Evolutionary conservation across 2,113 vertebrate genomes (phyloP).

Genomic region (Prunella fulvescens): DNA sequence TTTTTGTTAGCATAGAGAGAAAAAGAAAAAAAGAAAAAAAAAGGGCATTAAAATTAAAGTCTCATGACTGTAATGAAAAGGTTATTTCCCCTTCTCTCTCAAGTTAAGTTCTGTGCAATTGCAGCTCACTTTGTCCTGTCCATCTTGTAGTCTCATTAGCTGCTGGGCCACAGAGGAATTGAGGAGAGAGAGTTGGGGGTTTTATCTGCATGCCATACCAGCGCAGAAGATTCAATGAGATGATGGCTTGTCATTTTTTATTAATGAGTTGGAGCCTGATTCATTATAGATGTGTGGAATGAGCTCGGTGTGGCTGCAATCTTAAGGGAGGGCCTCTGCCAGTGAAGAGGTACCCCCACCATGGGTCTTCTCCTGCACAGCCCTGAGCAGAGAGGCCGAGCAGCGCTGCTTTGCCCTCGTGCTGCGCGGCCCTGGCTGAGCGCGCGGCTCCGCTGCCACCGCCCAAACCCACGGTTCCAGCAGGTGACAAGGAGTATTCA

Average conservation of each 20-base stretch:
- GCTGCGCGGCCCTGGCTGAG: neutral
- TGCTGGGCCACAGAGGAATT: slow-evolving; percentile 52
- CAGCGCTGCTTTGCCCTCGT: neutral
- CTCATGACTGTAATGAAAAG: slow-evolving; percentile 40
- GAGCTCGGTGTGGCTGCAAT: slow-evolving; percentile 35
- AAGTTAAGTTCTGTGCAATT: slow-evolving; percentile 25
- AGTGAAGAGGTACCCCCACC: neutral
- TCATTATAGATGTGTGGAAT: slow-evolving; percentile 77
- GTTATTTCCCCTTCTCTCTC: slow-evolving; percentile 44
- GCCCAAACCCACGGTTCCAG: rapidly evolving
- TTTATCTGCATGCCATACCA: slow-evolving; percentile 59
- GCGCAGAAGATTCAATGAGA: slow-evolving; percentile 64
- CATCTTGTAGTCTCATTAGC: slow-evolving; percentile 67
- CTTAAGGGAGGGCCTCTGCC: neutral
- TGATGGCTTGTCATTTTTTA: slow-evolving; percentile 78
- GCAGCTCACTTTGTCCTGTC: slow-evolving; percentile 38
- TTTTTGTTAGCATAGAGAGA: slow-evolving; percentile 27
- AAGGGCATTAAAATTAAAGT: slow-evolving; percentile 44
- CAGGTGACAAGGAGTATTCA: neutral
- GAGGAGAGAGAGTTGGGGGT: slow-evolving; percentile 29
- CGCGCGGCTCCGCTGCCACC: rapidly evolving
- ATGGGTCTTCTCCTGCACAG: neutral
- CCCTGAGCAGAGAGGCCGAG: neutral
- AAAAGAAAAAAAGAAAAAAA: neutral
- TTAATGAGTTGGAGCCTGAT: slow-evolving; percentile 74